Percentiles rank a stretch among this genome's conserved stretches.
These are phyloP conservation scores for Pteromalus puparum DNA, from an alignment of 1,140 invertebrate species.

Conservation along the genomic window DNA sequence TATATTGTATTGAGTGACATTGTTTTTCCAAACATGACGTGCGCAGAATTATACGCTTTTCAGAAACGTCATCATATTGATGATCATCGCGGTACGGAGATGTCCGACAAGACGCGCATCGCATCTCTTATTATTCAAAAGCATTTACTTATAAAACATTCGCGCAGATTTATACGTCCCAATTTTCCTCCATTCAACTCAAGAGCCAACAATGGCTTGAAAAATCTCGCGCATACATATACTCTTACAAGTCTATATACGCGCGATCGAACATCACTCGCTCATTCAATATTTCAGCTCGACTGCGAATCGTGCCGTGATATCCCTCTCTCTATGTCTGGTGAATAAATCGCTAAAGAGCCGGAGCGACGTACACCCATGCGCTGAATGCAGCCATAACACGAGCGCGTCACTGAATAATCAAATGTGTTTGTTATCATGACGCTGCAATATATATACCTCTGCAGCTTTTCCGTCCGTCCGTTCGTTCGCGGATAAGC, in stretches of 20 bases:
- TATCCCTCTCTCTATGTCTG: too few species aligned
- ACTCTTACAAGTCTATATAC: background rate
- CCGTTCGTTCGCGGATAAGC: background rate
- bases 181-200: too few species aligned
- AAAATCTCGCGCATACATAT: too few species aligned
- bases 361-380: background rate
- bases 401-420: constrained; percentile 24
- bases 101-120: too few species aligned
- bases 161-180: too few species aligned
- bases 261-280: background rate
- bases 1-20: background rate
- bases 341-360: constrained; percentile 24
- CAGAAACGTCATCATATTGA: too few species aligned
- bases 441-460: background rate
- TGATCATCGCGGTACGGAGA: too few species aligned
- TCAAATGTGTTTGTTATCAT: constrained; percentile 42
- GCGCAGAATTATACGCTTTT: too few species aligned
- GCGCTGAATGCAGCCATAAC: background rate
- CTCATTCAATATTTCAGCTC: background rate
- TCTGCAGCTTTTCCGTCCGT: background rate
- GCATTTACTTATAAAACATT: too few species aligned
- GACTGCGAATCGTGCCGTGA: background rate
- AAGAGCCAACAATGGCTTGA: too few species aligned
- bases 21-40: background rate
- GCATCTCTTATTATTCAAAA: too few species aligned